Evolutionary conservation across 1,140 invertebrate species (phyloP).

Genomic region (Drosophila murphyi): DNA sequence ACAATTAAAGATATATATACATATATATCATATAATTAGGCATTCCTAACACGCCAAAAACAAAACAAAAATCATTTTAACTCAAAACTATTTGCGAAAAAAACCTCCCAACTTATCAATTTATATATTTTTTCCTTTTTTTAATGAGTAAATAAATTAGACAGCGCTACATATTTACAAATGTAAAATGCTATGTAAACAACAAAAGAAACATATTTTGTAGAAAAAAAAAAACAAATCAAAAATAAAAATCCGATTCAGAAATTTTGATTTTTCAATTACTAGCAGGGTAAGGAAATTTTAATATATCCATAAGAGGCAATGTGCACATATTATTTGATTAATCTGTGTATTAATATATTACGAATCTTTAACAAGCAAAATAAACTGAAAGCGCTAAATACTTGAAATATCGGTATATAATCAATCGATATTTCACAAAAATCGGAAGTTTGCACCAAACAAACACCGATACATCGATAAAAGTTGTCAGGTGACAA

Average conservation of each 20-base stretch:
- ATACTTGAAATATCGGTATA: background rate
- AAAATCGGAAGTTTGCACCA: background rate
- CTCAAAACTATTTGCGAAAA: slow-evolving; percentile 15
- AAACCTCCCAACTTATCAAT: slow-evolving; percentile 11
- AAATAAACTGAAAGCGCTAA: background rate
- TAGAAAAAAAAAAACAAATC: slow-evolving; percentile 32
- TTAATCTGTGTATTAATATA: too few species aligned
- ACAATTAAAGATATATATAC: slow-evolving; percentile 45
- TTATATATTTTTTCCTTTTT: slow-evolving; percentile 32
- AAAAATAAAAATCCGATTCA: slow-evolving; percentile 36
- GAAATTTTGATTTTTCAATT: slow-evolving; percentile 21
- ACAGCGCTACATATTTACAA: slow-evolving; percentile 26
- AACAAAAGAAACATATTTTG: slow-evolving; percentile 38
- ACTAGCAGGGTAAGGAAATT: too few species aligned
- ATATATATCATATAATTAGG: slow-evolving; percentile 61
- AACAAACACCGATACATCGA: slow-evolving; percentile 7
- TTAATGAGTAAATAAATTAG: slow-evolving; percentile 34
- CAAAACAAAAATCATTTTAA: slow-evolving; percentile 17
- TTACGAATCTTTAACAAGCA: too few species aligned
- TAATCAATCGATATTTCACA: background rate
- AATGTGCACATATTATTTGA: too few species aligned
- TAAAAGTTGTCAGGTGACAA: background rate
- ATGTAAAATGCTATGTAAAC: slow-evolving; percentile 40
- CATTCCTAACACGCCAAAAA: slow-evolving; percentile 66
- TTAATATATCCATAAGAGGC: too few species aligned